These are phyloP conservation scores for Tromatobia lineatoria DNA, from an alignment of 2,888 invertebrate species.

Conservation along the genomic window DNA sequence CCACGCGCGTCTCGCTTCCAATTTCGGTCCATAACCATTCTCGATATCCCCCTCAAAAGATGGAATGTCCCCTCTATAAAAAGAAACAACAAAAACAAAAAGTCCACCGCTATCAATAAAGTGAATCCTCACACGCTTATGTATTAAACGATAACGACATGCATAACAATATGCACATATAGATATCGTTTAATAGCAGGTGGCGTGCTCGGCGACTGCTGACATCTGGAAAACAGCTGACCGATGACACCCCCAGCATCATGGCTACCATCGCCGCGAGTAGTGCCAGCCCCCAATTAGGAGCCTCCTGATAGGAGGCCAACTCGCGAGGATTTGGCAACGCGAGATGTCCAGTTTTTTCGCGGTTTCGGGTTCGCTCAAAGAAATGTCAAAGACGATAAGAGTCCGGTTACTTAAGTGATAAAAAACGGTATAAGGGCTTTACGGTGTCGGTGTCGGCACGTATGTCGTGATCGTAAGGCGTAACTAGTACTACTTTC, in stretches of 20 bases:
- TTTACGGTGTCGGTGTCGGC: background rate
- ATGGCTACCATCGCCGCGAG: constrained; percentile 79
- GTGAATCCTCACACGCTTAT: background rate
- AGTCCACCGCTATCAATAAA: background rate
- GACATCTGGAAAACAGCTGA: constrained; percentile 71
- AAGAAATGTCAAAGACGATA: constrained; percentile 21
- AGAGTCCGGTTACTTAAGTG: background rate
- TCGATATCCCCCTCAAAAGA: no score
- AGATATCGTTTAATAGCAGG: constrained; percentile 17
- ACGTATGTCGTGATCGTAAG: background rate
- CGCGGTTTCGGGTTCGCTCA: background rate
- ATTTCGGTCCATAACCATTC: no score
- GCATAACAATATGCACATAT: background rate
- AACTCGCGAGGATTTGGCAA: constrained; percentile 12
- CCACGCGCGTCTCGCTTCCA: no score
- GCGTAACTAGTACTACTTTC: background rate
- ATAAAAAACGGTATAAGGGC: background rate
- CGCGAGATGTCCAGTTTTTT: constrained; percentile 13
- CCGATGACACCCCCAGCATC: constrained; percentile 75
- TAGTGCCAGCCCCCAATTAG: constrained; percentile 29
- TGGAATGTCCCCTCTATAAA: no score
- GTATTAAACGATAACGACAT: background rate
- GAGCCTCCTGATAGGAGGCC: constrained; percentile 47
- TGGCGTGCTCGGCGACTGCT: constrained; percentile 29
- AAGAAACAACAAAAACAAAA: no score